Percentiles rank a stretch among this genome's conserved stretches.
Evolutionary conservation across 2,888 invertebrate species (phyloP).

Genomic region (Cryptocephalus primarius): DNA sequence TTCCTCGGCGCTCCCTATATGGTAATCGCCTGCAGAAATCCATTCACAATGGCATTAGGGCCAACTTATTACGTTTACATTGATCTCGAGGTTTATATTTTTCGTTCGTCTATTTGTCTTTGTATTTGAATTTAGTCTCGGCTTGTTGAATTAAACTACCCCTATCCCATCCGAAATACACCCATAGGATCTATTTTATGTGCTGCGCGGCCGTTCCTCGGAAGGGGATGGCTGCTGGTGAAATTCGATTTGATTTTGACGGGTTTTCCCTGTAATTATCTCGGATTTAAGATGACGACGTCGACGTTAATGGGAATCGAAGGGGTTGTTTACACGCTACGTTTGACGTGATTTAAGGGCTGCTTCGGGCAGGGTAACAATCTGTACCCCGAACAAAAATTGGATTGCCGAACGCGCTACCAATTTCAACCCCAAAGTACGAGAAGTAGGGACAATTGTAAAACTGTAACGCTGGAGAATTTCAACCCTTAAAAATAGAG

Average conservation of each 20-base stretch:
- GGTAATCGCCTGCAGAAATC: constrained; percentile 39
- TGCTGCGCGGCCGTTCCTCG: too few relatives aligned
- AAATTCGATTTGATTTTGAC: constrained; percentile 21
- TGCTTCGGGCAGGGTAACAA: too few relatives aligned
- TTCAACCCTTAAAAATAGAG: too few relatives aligned
- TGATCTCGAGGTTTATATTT: constrained; percentile 41
- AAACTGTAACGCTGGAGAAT: too few relatives aligned
- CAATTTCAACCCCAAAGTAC: too few relatives aligned
- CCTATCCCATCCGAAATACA: constrained; percentile 11
- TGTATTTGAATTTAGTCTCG: constrained; percentile 37
- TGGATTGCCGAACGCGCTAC: too few relatives aligned
- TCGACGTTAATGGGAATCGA: too few relatives aligned
- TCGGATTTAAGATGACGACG: constrained; percentile 11
- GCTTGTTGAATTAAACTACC: constrained; percentile 21
- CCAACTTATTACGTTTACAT: constrained; percentile 41
- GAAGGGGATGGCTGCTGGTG: neutral
- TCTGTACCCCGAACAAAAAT: too few relatives aligned
- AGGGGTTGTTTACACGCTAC: too few relatives aligned
- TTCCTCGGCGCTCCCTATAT: constrained; percentile 33
- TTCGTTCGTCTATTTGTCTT: constrained; percentile 37
- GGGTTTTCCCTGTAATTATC: constrained; percentile 20
- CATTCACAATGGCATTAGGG: constrained; percentile 39
- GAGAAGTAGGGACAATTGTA: too few relatives aligned
- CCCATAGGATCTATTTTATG: neutral
- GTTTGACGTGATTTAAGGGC: too few relatives aligned